Evolutionary conservation across 2,113 vertebrate genomes (phyloP), one percentile per base, ranked within the genome.

Genomic region (Paramisgurnus dabryanus): DNA sequence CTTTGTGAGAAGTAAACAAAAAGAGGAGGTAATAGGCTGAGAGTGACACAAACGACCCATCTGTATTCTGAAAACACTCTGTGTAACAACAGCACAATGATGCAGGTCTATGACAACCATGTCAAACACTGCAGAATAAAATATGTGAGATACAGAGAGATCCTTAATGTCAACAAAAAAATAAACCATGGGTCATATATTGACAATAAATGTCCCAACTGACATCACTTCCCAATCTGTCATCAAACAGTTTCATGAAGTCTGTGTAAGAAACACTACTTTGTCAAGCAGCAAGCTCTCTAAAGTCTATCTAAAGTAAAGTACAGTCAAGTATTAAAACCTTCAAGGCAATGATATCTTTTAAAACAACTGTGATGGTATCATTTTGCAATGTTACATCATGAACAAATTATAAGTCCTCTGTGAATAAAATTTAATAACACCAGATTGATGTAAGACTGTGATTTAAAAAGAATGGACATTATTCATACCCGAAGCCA

Each of bases 81-180:
- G n/a, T 55, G 27, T 41, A 66, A 67, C 70, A 39, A 47, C 49
- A n/a, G 12, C 66, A 58, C 69, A 80, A 67, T 74, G 57, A 80
- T 60, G 63, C 60, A 12, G 5, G 78, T 65, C 45, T 55, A 58
- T 53, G 45, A 72, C 27, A 22, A 60, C 67, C 11, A 15, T 53
- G 58, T 12, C 47, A 50, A 50, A 50, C 49, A 57, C 7, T 10
- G 6, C 11, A 34, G 43, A 68, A 68, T 53, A 75, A 67, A 27
- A 67, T 74, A 40, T 7, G 22, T 41, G 45, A 50, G 45, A n/a
- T 8, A 55, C 50, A 9, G 12, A 7, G 50, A 74, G 17, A 11
- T 27, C 53, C 5, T 57, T 53, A 17, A 57, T 57, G 6, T 57
- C 15, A 57, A 57, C 53, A n/a, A 57, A 57, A 57, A 6, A 17